Percentiles rank a stretch among this genome's conserved stretches.
These are phyloP conservation scores for Pristionchus maxplancki DNA, from an alignment of 2,888 invertebrate species.

Conservation along the genomic window DNA sequence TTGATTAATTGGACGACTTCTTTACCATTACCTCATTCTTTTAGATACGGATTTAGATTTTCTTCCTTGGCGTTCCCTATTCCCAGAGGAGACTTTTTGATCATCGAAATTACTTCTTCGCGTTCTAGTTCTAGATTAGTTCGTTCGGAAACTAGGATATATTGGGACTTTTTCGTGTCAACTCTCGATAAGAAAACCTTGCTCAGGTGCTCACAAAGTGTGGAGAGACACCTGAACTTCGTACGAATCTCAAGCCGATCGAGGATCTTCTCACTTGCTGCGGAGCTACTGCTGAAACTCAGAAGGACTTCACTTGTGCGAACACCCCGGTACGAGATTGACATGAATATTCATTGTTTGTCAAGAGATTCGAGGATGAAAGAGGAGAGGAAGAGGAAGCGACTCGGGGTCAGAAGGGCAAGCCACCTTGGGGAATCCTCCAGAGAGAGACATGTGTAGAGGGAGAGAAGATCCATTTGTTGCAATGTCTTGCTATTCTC, in stretches of 20 bases:
- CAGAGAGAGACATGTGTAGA: conserved; percentile 31
- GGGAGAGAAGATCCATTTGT: conserved; percentile 36
- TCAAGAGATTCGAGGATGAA: conserved; percentile 13
- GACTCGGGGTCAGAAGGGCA: conserved; percentile 3
- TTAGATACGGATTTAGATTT: neutral
- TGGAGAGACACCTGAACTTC: conserved; percentile 56
- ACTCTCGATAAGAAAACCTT: too few relatives aligned
- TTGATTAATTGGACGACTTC: neutral
- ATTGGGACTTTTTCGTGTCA: neutral
- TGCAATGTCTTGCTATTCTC: conserved; percentile 26
- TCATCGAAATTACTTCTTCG: neutral
- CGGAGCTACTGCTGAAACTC: conserved; percentile 72
- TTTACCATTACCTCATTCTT: neutral
- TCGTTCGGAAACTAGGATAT: neutral
- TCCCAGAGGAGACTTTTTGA: neutral
- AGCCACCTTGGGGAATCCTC: conserved; percentile 36
- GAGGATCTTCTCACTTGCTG: conserved; percentile 73
- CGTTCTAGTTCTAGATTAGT: neutral
- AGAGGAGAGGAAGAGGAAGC: conserved; percentile 23
- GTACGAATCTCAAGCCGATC: conserved; percentile 72
- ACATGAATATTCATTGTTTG: neutral
- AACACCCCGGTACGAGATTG: neutral
- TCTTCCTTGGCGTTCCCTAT: neutral
- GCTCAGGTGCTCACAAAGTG: conserved; percentile 66
- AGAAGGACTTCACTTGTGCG: conserved; percentile 11